Base-by-base conservation (phyloP, 1,140 invertebrate species). In the Lordiphosa clarofinis region DNA sequence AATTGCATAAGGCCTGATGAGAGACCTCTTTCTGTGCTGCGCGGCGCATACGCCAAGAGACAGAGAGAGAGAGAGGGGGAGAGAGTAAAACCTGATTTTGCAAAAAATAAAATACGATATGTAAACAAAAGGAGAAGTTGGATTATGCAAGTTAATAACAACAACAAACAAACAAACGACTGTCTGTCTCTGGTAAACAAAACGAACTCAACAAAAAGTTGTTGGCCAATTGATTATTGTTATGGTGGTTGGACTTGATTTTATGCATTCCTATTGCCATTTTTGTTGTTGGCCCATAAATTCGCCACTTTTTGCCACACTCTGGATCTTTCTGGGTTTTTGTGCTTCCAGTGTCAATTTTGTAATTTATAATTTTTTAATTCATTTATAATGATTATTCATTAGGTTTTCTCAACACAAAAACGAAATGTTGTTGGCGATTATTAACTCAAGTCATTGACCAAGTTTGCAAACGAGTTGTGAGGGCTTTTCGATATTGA, bases 351-450 rank as follows among this genome's bases (percentile, higher is more conserved):
- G 39, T 66, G 63, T 71, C 64, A 81, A 55, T 12, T 53, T 31
- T 13, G 10, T 67, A 13, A 11, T 52, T n/a, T 3, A 35, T 24
- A 39, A 31, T 49, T 21, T 4, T 33, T 40, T 56, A 70, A 66
- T 81, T 67, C 56, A 35, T 53, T 49, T 56, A 56, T 81, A 79
- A 81, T 74, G 62, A 73, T 72, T 75, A 75, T 76, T 74, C 56
- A 73, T 72, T 65, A 74, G 76, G 50, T 57, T 50, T 64, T 46
- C 8, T 46, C 38, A 42, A 12, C n/a, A 19, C 7, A 36, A 47
- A 28, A 47, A 15, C 6, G 42, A 52, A 50, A 43, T 57, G 40
- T 11, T 44, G 48, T 24, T 55, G 59, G 21, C 4, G 21, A 21
- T 21, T 28, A 28, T 6, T 6, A n/a, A 0, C 24, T 6, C 24